Base-by-base conservation (phyloP, 2,797 vertebrate genomes). In the Erpetoichthys calabaricus region DNA sequence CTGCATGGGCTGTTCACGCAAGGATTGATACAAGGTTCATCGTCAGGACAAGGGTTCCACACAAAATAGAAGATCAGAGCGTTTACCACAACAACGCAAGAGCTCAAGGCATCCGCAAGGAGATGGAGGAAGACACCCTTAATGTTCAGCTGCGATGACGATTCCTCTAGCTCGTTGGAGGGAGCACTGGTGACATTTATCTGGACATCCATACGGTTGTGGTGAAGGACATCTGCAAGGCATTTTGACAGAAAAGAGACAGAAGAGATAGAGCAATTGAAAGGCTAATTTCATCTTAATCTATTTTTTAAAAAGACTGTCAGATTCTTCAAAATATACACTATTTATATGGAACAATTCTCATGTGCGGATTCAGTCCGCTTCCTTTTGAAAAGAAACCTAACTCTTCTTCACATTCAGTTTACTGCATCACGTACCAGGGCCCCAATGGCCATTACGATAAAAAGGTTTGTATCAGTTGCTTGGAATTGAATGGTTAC, bases 111-210 rank as follows among this genome's bases (percentile, higher is more conserved):
- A 44, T 99, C 96, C 6, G 95, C 96, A 62, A 99, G 78, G 62
- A 99, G 95, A 9, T 98, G 94, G 62, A 99, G 86, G 74, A 99
- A 98, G 65, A 98, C 96, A 6, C 96, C 96, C 3, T 91, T 92
- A 95, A 99, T 99, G 86, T 99, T 99, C 61, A 99, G 91, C 67
- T 98, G 91, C 0, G 84, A 84, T 0, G 86, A 76, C 0, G 84
- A 65, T 54, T 82, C 83, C 1, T 81, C 71, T 3, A 86, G 9
- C 56, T 85, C 75, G 41, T 90, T 87, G 1, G 77, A 83, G 63
- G 82, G 73, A 46, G 81, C 63, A 54, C 70, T 66, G 62, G 80
- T 89, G 52, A 92, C 92, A 5, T 95, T 98, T 65, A 90, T 79
- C 68, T 94, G 91, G 47, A 91, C 69, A 2, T 91, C 91, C 6